These are phyloP conservation scores for Petrocephalus sullivani DNA, from an alignment of 2,797 vertebrate species.

Conservation along the genomic window DNA sequence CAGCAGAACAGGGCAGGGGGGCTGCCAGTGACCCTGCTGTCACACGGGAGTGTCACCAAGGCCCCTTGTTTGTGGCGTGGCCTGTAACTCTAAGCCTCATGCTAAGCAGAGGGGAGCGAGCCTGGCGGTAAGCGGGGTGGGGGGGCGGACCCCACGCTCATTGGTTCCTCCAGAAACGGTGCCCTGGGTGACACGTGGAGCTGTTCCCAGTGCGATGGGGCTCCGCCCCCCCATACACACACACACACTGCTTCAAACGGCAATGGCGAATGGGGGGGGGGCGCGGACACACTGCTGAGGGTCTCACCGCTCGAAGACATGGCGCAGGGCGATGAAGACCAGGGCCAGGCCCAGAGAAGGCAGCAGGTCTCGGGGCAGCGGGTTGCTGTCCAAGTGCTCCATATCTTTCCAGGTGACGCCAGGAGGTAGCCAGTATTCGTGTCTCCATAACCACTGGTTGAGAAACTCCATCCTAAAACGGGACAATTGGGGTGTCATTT, in stretches of 20 bases:
- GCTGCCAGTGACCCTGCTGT: not conserved
- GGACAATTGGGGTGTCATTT: not conserved
- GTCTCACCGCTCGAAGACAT: slow-evolving; percentile 73
- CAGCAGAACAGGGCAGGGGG: not conserved
- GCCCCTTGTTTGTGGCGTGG: not conserved
- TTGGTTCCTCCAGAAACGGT: slow-evolving; percentile 28
- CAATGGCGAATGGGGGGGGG: not conserved
- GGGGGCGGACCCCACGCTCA: slow-evolving; percentile 20
- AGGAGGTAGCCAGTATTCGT: slow-evolving; percentile 80
- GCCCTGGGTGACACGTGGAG: slow-evolving; percentile 25
- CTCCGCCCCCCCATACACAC: not conserved
- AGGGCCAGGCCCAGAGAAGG: slow-evolving; percentile 67
- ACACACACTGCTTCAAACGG: not conserved
- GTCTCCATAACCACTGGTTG: slow-evolving; percentile 68
- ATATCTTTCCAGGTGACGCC: slow-evolving; percentile 79
- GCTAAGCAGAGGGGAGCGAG: slow-evolving; percentile 19
- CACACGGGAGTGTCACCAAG: not conserved
- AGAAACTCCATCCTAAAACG: slow-evolving; percentile 65
- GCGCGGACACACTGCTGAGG: not conserved
- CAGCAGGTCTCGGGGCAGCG: slow-evolving; percentile 66
- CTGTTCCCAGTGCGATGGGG: not conserved
- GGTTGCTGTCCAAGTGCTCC: slow-evolving; percentile 54
- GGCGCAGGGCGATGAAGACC: slow-evolving; percentile 62
- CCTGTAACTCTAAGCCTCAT: not conserved
- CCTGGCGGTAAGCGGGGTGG: not conserved